phyloP scores from a whole-genome alignment of 1,140 invertebrate species.

The Orchesella cincta region DNA sequence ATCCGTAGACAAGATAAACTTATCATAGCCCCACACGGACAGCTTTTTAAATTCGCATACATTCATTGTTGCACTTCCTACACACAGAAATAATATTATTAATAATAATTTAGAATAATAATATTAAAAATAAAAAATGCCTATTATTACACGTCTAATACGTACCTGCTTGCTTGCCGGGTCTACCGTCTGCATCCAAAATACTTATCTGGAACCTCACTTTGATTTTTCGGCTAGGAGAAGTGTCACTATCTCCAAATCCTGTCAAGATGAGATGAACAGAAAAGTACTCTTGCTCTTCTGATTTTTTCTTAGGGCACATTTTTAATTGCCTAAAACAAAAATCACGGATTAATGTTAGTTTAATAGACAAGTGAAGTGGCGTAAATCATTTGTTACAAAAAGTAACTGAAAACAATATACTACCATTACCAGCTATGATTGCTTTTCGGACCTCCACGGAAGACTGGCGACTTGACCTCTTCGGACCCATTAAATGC shows the following conservation, averaged over 20 bases:
- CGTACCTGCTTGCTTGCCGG: conserved; percentile 49
- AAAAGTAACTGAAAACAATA: not conserved
- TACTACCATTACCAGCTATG: conserved; percentile 47
- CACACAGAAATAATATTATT: conserved; percentile 1
- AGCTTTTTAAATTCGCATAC: conserved; percentile 50
- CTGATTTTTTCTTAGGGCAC: conserved; percentile 48
- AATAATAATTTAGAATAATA: not conserved
- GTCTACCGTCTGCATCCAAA: conserved; percentile 46
- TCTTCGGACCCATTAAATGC: conserved; percentile 44
- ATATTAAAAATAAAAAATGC: not conserved
- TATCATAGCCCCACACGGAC: conserved; percentile 51
- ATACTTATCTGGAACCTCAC: conserved; percentile 50
- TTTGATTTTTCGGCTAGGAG: conserved; percentile 42
- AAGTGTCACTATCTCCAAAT: conserved; percentile 47
- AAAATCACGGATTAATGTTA: not conserved
- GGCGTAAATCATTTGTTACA: not conserved
- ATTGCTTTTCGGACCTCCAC: conserved; percentile 47
- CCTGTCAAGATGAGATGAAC: conserved; percentile 46
- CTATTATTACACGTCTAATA: too few species aligned
- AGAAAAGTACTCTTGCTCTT: conserved; percentile 49
- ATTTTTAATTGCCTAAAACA: conserved; percentile 48
- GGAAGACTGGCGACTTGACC: conserved; percentile 48
- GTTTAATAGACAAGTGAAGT: too few species aligned
- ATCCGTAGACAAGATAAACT: conserved; percentile 45
- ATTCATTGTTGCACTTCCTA: conserved; percentile 49